A percentile compares a stretch with the other conserved stretches of the same genome.
Evolutionary conservation across 2,797 vertebrate genomes (phyloP).

Genomic region (Dryobates pubescens): DNA sequence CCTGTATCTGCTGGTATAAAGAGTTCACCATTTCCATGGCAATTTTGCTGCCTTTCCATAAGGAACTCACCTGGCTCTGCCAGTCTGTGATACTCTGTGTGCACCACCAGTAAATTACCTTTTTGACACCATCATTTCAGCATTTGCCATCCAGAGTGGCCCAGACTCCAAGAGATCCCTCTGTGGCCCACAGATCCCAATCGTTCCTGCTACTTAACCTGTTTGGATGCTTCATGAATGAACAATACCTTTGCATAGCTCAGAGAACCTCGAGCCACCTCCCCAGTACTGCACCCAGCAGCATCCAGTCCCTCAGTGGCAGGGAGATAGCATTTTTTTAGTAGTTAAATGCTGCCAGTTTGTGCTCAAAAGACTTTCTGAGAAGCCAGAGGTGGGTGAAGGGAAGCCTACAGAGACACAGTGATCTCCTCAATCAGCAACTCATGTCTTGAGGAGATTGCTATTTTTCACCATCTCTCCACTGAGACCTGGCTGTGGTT

Average conservation of each 20-base stretch:
- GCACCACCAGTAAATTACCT: not conserved
- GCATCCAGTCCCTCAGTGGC: too few relatives aligned
- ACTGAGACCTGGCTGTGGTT: not conserved
- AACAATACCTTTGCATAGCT: accelerated
- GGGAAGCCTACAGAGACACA: not conserved
- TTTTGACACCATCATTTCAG: not conserved
- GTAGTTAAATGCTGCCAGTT: not conserved
- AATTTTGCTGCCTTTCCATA: not conserved
- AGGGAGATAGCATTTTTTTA: not conserved
- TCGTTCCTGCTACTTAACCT: not conserved
- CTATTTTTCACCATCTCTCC: not conserved
- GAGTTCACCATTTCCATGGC: not conserved
- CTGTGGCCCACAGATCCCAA: not conserved
- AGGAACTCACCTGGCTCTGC: not conserved
- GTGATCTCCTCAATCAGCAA: not conserved
- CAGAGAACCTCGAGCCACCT: not conserved
- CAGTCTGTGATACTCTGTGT: not conserved
- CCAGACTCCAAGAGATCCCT: not conserved
- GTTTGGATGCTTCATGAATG: not conserved
- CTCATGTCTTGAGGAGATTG: not conserved
- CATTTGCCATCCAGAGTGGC: not conserved
- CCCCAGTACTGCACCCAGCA: not conserved
- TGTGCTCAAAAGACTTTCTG: not conserved
- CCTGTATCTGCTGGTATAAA: not conserved
- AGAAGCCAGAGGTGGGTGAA: not conserved